Evolutionary conservation across 2,113 vertebrate genomes (phyloP).

Genomic region (Engystomops pustulosus): DNA sequence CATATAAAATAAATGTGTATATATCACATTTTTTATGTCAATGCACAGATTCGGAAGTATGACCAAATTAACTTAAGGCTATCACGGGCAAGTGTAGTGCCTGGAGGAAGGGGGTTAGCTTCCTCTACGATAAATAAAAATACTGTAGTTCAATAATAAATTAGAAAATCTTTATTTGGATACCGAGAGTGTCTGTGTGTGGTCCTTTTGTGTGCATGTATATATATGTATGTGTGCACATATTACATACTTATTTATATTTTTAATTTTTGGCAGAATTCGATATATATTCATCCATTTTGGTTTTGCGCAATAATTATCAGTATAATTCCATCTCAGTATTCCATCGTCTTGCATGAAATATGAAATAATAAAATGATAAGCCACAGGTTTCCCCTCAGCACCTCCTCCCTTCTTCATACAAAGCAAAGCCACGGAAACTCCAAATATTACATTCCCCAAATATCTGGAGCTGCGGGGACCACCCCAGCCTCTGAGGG

Average conservation of each 20-base stretch:
- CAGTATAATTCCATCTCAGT: neutral
- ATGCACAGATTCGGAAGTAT: too few relatives aligned
- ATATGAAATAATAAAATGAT: conserved; percentile 49
- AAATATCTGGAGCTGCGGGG: conserved; percentile 59
- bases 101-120: too few relatives aligned
- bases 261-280: neutral
- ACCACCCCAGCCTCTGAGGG: conserved; percentile 66
- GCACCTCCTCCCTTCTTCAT: conserved; percentile 53
- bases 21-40: too few relatives aligned
- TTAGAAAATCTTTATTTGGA: too few relatives aligned
- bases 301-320: neutral
- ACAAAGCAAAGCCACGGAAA: conserved; percentile 55
- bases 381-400: conserved; percentile 47
- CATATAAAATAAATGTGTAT: too few relatives aligned
- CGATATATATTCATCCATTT: neutral
- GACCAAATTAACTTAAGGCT: too few relatives aligned
- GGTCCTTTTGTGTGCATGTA: too few relatives aligned
- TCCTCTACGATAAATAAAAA: too few relatives aligned
- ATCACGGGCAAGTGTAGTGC: too few relatives aligned
- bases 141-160: too few relatives aligned
- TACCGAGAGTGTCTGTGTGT: too few relatives aligned
- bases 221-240: too few relatives aligned
- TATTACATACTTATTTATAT: neutral
- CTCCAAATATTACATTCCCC: conserved; percentile 58
- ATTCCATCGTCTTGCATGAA: conserved; percentile 26